These are phyloP conservation scores for Leptodactylus fallax DNA, from an alignment of 2,797 vertebrate genomes.

Conservation along the genomic window DNA sequence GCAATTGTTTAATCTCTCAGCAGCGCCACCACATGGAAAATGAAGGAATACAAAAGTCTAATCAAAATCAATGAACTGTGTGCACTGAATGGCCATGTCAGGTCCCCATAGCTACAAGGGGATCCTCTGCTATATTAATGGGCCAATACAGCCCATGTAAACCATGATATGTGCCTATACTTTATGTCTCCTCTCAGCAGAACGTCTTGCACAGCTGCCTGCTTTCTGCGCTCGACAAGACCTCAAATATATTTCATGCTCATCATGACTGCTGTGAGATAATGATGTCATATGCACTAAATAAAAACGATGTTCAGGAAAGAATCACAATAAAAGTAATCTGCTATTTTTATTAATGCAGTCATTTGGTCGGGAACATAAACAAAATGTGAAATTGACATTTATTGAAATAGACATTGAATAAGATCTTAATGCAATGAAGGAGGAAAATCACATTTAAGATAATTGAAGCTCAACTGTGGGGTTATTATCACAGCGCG, in stretches of 20 bases:
- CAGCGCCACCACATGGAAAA: no score
- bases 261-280: neutral
- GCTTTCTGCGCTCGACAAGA: neutral
- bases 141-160: no score
- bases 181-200: neutral
- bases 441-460: conserved; percentile 54
- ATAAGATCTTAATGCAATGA: conserved; percentile 66
- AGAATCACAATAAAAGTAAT: conserved; percentile 17
- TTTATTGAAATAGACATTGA: conserved; percentile 5
- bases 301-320: neutral
- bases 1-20: no score
- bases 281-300: neutral
- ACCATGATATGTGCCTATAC: no score
- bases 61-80: no score
- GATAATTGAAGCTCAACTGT: conserved; percentile 57
- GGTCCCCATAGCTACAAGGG: neutral
- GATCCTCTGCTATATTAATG: no score
- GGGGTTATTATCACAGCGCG: conserved; percentile 59
- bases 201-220: neutral
- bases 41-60: no score
- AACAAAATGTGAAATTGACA: conserved; percentile 49
- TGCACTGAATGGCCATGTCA: no score
- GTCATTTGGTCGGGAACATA: conserved; percentile 46
- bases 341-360: conserved; percentile 28
- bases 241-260: neutral